Conservation (phyloP, 2,888 invertebrate genomes). For the Rhamphomyia laevipes region DNA sequence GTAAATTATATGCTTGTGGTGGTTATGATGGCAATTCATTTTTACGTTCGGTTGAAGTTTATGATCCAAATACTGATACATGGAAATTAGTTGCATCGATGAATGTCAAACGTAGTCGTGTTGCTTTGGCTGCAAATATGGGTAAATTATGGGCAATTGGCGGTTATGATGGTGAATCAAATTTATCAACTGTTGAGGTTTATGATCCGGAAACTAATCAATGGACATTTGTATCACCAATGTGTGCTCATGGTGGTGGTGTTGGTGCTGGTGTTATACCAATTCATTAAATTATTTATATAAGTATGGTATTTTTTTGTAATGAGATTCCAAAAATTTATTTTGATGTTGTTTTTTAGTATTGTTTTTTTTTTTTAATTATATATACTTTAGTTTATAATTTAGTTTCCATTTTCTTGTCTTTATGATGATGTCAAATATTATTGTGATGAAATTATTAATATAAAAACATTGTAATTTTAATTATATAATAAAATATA, state of each 20-base stretch:
- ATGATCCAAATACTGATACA: conserved; percentile 58
- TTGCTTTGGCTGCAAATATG: conserved; percentile 71
- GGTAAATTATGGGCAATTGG: conserved; percentile 75
- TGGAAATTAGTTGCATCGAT: conserved; percentile 70
- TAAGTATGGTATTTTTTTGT: too few relatives aligned
- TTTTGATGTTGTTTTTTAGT: too few relatives aligned
- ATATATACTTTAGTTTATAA: too few relatives aligned
- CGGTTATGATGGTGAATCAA: conserved; percentile 67
- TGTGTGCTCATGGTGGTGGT: conserved; percentile 81
- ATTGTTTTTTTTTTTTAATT: too few relatives aligned
- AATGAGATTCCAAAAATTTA: too few relatives aligned
- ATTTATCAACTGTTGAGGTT: conserved; percentile 72
- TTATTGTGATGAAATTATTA: too few relatives aligned
- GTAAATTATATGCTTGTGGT: conserved; percentile 72
- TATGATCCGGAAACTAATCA: conserved; percentile 61
- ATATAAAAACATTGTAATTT: too few relatives aligned
- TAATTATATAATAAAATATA: too few relatives aligned
- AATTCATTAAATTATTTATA: conserved; percentile 25
- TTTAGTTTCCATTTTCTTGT: too few relatives aligned
- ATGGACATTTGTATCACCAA: conserved; percentile 63
- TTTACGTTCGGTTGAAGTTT: conserved; percentile 69
- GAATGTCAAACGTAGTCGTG: conserved; percentile 70
- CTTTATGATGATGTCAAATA: too few relatives aligned
- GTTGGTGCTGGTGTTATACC: conserved; percentile 81
- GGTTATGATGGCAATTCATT: conserved; percentile 79